These are phyloP conservation scores for Hapalemur alaotrensis DNA, from an alignment of 2,797 vertebrate genomes.

Conservation along the genomic window DNA sequence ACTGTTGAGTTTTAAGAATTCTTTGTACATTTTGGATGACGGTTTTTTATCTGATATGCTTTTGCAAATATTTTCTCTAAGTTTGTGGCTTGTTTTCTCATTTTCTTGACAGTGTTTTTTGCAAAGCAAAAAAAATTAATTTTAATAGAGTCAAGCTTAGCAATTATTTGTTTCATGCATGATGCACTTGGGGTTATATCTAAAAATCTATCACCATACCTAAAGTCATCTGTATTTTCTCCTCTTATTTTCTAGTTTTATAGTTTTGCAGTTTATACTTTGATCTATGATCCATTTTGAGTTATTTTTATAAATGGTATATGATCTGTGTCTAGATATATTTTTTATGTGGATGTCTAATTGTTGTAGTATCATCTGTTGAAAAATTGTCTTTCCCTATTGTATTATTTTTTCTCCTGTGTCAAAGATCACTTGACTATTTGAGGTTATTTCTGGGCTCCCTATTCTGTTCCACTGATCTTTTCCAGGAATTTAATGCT, in stretches of 20 bases:
- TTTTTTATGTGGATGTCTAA: background rate
- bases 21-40: background rate
- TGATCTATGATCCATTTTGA: background rate
- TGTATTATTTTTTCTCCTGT: background rate
- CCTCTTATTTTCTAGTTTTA: too few relatives aligned
- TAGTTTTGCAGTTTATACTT: background rate
- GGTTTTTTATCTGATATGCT: background rate
- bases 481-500: background rate
- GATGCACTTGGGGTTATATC: background rate
- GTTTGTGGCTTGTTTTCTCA: background rate
- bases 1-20: background rate
- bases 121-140: background rate
- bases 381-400: background rate
- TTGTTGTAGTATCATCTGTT: background rate
- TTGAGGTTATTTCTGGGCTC: background rate
- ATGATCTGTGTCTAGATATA: background rate
- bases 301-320: background rate
- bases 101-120: background rate
- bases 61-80: background rate
- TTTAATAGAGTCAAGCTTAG: background rate
- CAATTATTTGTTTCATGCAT: background rate
- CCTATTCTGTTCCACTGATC: background rate
- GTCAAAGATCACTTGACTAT: background rate
- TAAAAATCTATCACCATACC: background rate
- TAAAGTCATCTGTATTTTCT: background rate